Base-by-base conservation (phyloP, 1,140 invertebrate species). In the Manduca sexta region DNA sequence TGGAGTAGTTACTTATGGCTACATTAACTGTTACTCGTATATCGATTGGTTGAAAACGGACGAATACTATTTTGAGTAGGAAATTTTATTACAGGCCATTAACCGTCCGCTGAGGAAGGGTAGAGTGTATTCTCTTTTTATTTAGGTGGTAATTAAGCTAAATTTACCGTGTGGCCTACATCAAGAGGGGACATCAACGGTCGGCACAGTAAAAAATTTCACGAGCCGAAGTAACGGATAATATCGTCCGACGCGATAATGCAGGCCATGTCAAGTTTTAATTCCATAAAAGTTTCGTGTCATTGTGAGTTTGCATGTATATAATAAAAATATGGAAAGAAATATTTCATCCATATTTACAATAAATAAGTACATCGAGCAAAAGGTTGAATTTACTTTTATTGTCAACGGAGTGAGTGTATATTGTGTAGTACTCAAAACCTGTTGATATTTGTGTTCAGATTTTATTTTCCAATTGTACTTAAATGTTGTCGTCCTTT, bases 101-200 rank as follows among this genome's bases (percentile, higher is more conserved):
- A 50, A 30, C 33, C 29, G 40, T 35, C 38, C 38, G 14, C 38
- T 26, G 4, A 26, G 15, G 21, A 34, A 50, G 41, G 49, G 40
- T 37, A 16, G 40, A 31, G n/a, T 12, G 16, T 41, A 10, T 41
- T 4, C 45, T 37, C 49, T 49, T 44, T 61, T 47, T 63, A 55
- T 56, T 62, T 50, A 62, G 53, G 40, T 40, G 38, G 45, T 54
- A 58, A 65, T 65, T 59, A 59, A 59, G 59, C 59, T 65, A 62
- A 59, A 59, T 65, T 56, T 62, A 65, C 53, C 52, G 52, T 41
- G 42, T 46, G 59, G 13, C 59, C 63, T 62, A 61, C 34, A 54
- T 65, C 55, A 50, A 40, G 17, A 43, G 35, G 29, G n/a, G 46
- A 31, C 46, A 31, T 15, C 43, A 16, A 11, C 26, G 21, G 17